Evolutionary conservation across 2,797 vertebrate genomes (phyloP).

Genomic region (Lycodopsis pacificus): DNA sequence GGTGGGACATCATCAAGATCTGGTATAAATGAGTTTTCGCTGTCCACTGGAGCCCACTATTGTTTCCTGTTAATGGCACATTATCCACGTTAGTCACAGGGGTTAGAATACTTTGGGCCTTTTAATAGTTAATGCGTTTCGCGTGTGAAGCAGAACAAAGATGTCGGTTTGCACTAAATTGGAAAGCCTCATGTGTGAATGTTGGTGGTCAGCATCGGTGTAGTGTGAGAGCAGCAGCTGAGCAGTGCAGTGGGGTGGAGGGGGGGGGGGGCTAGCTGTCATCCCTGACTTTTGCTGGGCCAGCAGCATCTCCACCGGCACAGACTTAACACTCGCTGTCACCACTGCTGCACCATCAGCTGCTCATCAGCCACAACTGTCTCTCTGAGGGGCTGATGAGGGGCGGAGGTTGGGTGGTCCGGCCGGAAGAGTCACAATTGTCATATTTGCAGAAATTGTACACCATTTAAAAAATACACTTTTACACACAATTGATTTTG

Average conservation of each 20-base stretch:
- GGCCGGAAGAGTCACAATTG: constrained; percentile 10
- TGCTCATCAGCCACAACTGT: constrained; percentile 48
- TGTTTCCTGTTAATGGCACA: not conserved
- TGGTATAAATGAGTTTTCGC: not conserved
- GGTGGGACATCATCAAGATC: not conserved
- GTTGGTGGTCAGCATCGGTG: constrained; percentile 23
- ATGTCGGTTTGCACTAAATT: constrained; percentile 4
- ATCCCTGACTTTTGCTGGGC: constrained; percentile 61
- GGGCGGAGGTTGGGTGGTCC: not conserved
- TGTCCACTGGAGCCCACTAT: not conserved
- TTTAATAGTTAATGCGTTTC: not conserved
- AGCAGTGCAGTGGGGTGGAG: constrained; percentile 38
- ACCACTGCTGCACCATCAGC: constrained; percentile 62
- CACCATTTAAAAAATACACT: not conserved
- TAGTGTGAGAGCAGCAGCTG: constrained; percentile 37
- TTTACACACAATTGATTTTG: not conserved
- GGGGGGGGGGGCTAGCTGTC: constrained; percentile 35
- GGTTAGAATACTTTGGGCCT: not conserved
- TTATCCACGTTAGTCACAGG: not conserved
- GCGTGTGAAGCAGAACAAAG: not conserved
- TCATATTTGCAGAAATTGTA: constrained; percentile 19
- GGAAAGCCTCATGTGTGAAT: constrained; percentile 13
- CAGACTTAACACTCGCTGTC: constrained; percentile 54
- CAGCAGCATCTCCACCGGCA: constrained; percentile 60
- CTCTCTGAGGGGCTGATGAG: constrained; percentile 38